phyloP scores from a whole-genome alignment of 2,888 invertebrate species.

The Caenorhabditis becei region DNA sequence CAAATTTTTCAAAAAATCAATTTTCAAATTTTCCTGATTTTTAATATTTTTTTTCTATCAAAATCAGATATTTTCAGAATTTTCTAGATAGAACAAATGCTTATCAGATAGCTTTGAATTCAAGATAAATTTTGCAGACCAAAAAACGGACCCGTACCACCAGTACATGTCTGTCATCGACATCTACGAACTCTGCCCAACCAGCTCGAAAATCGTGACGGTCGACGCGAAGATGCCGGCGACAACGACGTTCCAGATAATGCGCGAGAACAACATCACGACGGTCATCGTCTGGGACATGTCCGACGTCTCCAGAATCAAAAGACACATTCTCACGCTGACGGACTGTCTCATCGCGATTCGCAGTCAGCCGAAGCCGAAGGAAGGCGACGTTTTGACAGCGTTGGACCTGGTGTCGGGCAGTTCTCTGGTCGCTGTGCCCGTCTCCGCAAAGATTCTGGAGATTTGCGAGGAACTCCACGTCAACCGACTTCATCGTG shows the following conservation, averaged over 20 bases:
- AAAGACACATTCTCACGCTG: constrained; percentile 49
- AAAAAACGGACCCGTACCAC: constrained; percentile 69
- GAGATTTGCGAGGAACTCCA: constrained; percentile 67
- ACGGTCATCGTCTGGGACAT: constrained; percentile 69
- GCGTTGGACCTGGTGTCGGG: constrained; percentile 58
- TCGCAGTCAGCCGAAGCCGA: constrained; percentile 18
- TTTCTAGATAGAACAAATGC: too few relatives aligned
- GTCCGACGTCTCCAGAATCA: constrained; percentile 7
- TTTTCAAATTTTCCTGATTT: background rate
- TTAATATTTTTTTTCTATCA: too few relatives aligned
- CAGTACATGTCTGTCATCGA: constrained; percentile 74
- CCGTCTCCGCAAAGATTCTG: constrained; percentile 57
- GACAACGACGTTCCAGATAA: constrained; percentile 63
- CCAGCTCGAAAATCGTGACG: constrained; percentile 59
- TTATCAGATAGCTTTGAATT: background rate
- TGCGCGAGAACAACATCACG: constrained; percentile 65
- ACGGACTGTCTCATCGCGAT: constrained; percentile 52
- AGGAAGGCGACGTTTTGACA: background rate
- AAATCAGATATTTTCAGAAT: too few relatives aligned
- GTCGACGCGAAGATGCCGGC: constrained; percentile 63
- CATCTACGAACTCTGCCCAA: constrained; percentile 70
- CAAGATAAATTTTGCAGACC: constrained; percentile 63
- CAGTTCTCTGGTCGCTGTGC: constrained; percentile 58
- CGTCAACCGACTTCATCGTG: constrained; percentile 64
- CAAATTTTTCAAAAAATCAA: background rate